A percentile compares a stretch with the other conserved stretches of the same genome.
Conservation (phyloP, 2,797 vertebrate species). For the Pseudomugil gertrudae region DNA sequence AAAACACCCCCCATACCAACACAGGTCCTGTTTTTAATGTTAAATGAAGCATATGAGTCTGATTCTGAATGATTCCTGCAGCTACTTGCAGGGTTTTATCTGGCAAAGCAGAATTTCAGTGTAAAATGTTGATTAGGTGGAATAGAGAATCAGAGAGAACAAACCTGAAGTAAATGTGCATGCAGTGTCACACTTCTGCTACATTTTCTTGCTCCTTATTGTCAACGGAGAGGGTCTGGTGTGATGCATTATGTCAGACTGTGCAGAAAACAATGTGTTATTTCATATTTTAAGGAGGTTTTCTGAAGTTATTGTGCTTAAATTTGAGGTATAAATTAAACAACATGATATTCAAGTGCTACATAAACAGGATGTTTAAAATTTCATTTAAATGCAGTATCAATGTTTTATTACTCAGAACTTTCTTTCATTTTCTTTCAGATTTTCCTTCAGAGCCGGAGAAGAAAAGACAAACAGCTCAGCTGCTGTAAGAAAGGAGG, state of each 20-base stretch:
- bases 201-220: neutral
- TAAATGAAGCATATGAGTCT: neutral
- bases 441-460: too few species aligned
- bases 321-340: neutral
- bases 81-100: too few species aligned
- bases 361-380: neutral
- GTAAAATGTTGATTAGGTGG: neutral
- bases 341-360: neutral
- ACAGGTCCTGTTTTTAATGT: neutral
- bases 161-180: neutral
- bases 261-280: neutral
- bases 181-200: neutral
- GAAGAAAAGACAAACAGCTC: neutral
- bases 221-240: neutral
- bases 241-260: neutral
- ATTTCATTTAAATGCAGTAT: neutral
- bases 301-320: neutral
- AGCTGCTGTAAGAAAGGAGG: conserved; percentile 36
- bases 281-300: neutral
- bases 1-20: neutral
- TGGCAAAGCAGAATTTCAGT: neutral
- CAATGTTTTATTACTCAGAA: neutral
- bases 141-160: neutral
- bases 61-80: neutral
- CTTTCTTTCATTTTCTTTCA: neutral